Evolutionary conservation across 2,113 vertebrate species (phyloP).

Genomic region (Myotis lucifugus): DNA sequence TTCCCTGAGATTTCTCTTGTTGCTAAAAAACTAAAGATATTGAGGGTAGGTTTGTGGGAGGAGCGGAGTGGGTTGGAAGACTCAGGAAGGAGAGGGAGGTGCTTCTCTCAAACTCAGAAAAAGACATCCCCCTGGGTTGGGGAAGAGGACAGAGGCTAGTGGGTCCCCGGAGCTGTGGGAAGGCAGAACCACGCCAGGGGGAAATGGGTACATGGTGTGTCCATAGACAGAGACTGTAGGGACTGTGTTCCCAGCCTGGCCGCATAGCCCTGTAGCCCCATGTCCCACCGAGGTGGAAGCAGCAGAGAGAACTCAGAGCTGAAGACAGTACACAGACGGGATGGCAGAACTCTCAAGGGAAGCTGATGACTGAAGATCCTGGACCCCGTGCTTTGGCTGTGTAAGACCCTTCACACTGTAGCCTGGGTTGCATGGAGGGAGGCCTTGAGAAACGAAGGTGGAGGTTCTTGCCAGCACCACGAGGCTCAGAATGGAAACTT

Average conservation of each 20-base stretch:
- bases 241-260: not conserved
- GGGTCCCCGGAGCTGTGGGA: not conserved
- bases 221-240: too few species aligned
- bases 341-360: not conserved
- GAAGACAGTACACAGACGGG: not conserved
- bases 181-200: not conserved
- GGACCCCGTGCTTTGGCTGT: too few species aligned
- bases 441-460: not conserved
- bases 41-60: not conserved
- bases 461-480: not conserved
- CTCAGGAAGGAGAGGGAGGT: not conserved
- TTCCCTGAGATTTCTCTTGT: slow-evolving; percentile 4
- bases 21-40: not conserved
- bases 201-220: not conserved
- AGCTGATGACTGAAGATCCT: not conserved
- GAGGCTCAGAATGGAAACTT: not conserved
- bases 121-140: not conserved
- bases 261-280: not conserved
- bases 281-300: not conserved
- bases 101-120: not conserved
- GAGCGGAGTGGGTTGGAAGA: not conserved
- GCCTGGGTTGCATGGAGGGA: not conserved
- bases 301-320: not conserved
- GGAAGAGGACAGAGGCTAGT: not conserved
- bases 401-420: not conserved